Evolutionary conservation across 2,888 invertebrate genomes (phyloP).

Genomic region (Heliconius charithonia): DNA sequence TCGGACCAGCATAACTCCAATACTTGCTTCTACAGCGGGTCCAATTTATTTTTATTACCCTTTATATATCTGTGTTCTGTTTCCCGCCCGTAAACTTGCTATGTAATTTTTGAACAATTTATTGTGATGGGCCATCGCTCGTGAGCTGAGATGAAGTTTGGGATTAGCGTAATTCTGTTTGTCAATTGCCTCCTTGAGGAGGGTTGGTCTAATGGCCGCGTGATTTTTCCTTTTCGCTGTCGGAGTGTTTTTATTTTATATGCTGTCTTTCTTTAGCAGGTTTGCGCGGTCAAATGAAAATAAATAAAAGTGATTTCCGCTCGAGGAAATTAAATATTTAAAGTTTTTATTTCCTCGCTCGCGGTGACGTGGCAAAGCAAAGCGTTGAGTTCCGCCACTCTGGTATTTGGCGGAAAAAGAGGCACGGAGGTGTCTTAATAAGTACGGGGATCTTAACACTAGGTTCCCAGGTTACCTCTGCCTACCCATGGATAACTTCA

Average conservation of each 20-base stretch:
- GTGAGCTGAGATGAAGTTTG: slow-evolving; percentile 40
- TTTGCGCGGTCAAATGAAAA: no score
- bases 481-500: no score
- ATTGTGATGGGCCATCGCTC: slow-evolving; percentile 43
- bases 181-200: slow-evolving; percentile 33
- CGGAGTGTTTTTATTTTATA: not conserved
- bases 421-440: no score
- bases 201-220: slow-evolving; percentile 19
- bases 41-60: slow-evolving; percentile 59
- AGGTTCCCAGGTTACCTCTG: no score
- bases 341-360: no score
- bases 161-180: slow-evolving; percentile 37
- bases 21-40: slow-evolving; percentile 46
- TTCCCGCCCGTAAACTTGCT: slow-evolving; percentile 49
- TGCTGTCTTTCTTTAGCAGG: not conserved
- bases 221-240: not conserved
- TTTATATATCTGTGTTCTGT: slow-evolving; percentile 52
- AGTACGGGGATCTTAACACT: no score
- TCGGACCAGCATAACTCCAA: slow-evolving; percentile 50
- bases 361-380: no score
- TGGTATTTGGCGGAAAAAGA: no score
- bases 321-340: no score
- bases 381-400: no score
- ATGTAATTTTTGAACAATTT: slow-evolving; percentile 54
- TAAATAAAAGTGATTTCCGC: no score